Evolutionary conservation across 2,888 invertebrate species (phyloP), one percentile per base, ranked within the genome.

Genomic region (Theretra japonica): DNA sequence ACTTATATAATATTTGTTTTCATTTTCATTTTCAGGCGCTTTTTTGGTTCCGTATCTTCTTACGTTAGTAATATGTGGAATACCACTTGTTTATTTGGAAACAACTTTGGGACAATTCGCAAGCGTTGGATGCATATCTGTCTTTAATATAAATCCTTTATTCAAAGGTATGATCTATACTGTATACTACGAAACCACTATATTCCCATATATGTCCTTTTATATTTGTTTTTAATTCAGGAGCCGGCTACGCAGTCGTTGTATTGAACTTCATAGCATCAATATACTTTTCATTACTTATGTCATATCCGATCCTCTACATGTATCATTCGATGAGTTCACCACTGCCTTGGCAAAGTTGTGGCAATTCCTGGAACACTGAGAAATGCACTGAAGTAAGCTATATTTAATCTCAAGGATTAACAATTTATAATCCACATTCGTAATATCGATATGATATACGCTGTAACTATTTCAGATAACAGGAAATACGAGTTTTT

Each of bases 81-180:
- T 98, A 73, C 98, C 98, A 0, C 93, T 98, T 75, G 98, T 98
- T 84, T 97, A 98, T 85, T 94, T 98, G 95, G 98, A 98, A 90
- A 96, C 97, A 0, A 95, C 97, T 1, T 94, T 98, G 80, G 98
- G 98, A 23, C 98, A 98, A 86, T 97, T 98, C 89, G 95, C 97
- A 41, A 96, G 97, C 80, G 96, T 97, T 56, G 97, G 98, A 77
- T 97, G 97, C 79, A 96, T 98, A 76, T 96, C 97, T 25, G 95
- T 98, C 76, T 98, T 97, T 92, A 96, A 96, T 79, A 96, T 97
- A 81, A 96, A 96, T 71, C 98, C 98, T 0, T 90, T 98, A 60
- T 97, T 98, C 84, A 98, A 98, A 96, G 98, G 98, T 97, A 91
- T 77, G 77, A 2, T 11, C 15, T 41, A 41, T 6, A 41, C 53